phyloP scores from a whole-genome alignment of 2,113 vertebrate genomes.

The Ondatra zibethicus region DNA sequence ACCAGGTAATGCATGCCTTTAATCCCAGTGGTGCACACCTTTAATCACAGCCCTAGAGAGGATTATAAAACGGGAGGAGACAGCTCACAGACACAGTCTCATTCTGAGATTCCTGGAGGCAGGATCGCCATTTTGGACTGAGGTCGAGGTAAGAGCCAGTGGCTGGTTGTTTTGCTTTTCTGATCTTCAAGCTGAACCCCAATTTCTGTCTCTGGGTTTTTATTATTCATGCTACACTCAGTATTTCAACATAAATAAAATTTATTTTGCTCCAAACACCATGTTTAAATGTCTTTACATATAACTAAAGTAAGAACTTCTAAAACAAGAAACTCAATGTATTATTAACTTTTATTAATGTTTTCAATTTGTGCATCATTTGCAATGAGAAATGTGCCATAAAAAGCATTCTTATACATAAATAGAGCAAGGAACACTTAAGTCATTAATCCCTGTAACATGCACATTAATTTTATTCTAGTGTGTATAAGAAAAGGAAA shows the following conservation, averaged over 20 bases:
- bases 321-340: constrained; percentile 39
- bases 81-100: too few relatives aligned
- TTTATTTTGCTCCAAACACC: background rate
- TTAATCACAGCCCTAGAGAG: too few relatives aligned
- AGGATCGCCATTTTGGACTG: too few relatives aligned
- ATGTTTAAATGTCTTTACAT: constrained; percentile 30
- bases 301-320: constrained; percentile 54
- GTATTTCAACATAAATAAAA: constrained; percentile 36
- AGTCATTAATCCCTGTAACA: constrained; percentile 69
- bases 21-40: too few relatives aligned
- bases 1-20: too few relatives aligned
- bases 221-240: too few relatives aligned
- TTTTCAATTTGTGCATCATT: constrained; percentile 66
- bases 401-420: constrained; percentile 74
- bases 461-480: constrained; percentile 69
- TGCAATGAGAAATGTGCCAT: constrained; percentile 66
- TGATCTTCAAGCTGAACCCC: too few relatives aligned
- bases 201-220: too few relatives aligned
- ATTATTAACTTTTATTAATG: constrained; percentile 75
- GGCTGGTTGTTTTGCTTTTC: too few relatives aligned
- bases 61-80: too few relatives aligned
- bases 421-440: constrained; percentile 60
- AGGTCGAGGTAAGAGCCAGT: too few relatives aligned
- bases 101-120: too few relatives aligned
- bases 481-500: constrained; percentile 66